Conservation (phyloP, 2,797 vertebrate genomes). For the Ciconia nigra region DNA sequence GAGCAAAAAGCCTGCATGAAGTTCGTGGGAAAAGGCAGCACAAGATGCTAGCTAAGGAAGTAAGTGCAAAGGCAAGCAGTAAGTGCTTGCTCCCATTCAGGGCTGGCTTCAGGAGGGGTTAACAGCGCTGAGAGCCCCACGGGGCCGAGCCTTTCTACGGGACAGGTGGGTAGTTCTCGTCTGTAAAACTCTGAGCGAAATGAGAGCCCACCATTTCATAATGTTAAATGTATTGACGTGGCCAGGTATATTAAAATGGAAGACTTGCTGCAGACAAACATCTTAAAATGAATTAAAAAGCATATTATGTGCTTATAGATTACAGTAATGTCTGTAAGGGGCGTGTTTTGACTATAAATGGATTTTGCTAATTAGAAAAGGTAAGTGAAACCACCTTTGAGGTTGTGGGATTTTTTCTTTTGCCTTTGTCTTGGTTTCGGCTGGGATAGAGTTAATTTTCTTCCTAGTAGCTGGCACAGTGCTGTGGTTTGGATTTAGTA, state of each 20-base stretch:
- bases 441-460: no score
- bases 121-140: neutral
- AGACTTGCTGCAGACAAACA: neutral
- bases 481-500: no score
- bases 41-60: neutral
- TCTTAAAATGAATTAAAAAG: neutral
- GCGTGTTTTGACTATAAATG: neutral
- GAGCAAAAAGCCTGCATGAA: neutral
- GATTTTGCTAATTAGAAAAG: neutral
- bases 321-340: neutral
- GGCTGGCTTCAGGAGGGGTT: neutral
- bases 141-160: fast-evolving
- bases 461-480: no score
- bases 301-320: neutral
- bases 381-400: neutral
- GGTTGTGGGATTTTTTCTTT: neutral
- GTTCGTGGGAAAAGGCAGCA: neutral
- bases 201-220: neutral
- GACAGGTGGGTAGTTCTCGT: neutral
- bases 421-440: neutral
- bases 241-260: neutral
- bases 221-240: neutral
- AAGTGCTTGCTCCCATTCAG: neutral
- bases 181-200: neutral
- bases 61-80: neutral